Conservation (phyloP, 2,113 vertebrate species). For the Micromys minutus region DNA sequence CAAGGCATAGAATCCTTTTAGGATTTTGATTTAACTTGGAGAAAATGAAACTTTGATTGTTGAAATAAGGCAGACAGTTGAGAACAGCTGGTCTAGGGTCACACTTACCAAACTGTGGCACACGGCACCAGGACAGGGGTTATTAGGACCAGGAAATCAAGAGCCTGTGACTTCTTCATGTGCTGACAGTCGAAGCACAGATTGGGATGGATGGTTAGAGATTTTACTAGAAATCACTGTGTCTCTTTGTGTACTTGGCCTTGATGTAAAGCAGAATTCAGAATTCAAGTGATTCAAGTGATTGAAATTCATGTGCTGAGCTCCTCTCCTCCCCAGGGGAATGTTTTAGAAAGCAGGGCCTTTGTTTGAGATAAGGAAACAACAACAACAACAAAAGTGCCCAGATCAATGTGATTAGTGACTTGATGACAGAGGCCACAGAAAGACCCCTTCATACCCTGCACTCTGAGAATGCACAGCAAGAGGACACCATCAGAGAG, state of each 20-base stretch:
- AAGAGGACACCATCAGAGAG: neutral
- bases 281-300: neutral
- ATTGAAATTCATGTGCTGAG: neutral
- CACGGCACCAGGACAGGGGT: neutral
- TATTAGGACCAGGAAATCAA: neutral
- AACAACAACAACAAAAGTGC: neutral
- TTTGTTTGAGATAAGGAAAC: neutral
- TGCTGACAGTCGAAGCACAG: neutral
- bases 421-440: neutral
- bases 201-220: neutral
- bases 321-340: neutral
- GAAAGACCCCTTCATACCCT: neutral
- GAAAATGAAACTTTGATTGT: constrained; percentile 20
- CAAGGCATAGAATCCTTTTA: neutral
- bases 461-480: neutral
- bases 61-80: neutral
- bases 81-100: neutral
- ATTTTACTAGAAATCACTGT: constrained; percentile 7
- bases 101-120: neutral
- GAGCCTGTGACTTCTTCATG: neutral
- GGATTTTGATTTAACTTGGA: constrained; percentile 43
- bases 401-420: neutral
- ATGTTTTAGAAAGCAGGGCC: neutral
- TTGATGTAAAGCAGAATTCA: neutral
- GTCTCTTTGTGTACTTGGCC: neutral